A percentile compares a stretch with the other conserved stretches of the same genome.
phyloP scores from a whole-genome alignment of 2,888 invertebrate genomes.

The Chironomus riparius region DNA sequence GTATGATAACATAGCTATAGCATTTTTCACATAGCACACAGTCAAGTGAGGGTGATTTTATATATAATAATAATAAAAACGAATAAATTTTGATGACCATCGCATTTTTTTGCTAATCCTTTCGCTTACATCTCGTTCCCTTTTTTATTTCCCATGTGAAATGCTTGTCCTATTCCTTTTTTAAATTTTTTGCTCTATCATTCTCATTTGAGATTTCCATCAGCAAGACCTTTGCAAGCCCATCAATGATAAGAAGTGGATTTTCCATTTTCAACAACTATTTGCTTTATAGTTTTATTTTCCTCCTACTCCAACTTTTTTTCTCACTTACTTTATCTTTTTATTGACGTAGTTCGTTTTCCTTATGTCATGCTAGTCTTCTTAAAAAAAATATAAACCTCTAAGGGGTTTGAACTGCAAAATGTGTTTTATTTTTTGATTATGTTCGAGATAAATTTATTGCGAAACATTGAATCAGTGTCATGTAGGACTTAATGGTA shows the following conservation, averaged over 20 bases:
- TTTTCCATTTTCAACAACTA: not conserved
- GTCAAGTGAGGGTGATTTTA: not conserved
- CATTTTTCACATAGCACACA: constrained; percentile 2
- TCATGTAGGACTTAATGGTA: no score
- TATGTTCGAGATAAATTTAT: no score
- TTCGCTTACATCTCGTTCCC: not conserved
- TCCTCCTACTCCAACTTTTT: no score
- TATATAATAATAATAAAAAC: constrained; percentile 15
- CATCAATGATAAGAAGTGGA: not conserved
- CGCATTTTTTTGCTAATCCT: constrained; percentile 22
- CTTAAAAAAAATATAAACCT: not conserved
- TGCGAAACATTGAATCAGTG: no score
- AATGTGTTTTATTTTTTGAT: no score
- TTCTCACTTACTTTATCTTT: no score
- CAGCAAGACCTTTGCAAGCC: not conserved
- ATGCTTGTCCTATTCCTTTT: not conserved
- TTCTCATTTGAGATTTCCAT: not conserved
- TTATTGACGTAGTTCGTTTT: not conserved
- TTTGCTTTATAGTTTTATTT: not conserved
- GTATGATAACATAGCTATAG: not conserved
- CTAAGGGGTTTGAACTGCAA: not conserved
- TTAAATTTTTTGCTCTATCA: not conserved
- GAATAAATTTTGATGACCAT: constrained; percentile 16
- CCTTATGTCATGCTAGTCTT: not conserved
- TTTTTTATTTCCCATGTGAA: constrained; percentile 23